Percentiles rank a stretch among this genome's conserved stretches.
phyloP scores from a whole-genome alignment of 2,113 vertebrate genomes.

The Otis tarda region DNA sequence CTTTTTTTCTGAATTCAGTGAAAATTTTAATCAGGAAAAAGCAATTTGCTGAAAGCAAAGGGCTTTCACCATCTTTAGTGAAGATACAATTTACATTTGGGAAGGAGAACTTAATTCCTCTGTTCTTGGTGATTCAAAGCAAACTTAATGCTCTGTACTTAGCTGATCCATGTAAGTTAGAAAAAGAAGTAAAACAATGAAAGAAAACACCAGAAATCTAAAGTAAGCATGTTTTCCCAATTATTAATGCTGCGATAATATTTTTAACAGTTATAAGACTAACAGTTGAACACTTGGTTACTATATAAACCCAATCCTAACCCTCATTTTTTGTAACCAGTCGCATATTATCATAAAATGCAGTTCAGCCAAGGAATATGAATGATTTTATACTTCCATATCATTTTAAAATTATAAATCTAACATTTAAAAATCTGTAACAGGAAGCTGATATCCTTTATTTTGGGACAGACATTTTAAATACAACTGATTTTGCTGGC shows the following conservation, averaged over 20 bases:
- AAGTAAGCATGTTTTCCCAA: background rate
- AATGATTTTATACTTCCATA: background rate
- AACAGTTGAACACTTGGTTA: background rate
- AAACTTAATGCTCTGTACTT: background rate
- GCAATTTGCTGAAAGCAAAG: background rate
- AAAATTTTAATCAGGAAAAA: background rate
- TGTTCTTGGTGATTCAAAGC: background rate
- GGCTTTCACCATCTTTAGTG: background rate
- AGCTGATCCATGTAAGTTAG: background rate
- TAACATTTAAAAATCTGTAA: background rate
- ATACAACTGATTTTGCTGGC: background rate
- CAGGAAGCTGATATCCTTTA: background rate
- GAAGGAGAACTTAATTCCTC: background rate
- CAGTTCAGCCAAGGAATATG: background rate
- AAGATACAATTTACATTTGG: background rate
- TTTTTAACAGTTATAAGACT: background rate
- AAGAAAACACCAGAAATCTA: background rate
- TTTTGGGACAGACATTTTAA: background rate
- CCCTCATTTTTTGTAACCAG: background rate
- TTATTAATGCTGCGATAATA: background rate
- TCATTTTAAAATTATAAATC: background rate
- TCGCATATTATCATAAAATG: background rate
- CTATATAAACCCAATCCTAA: background rate
- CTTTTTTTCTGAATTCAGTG: background rate
- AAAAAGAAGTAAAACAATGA: background rate